phyloP scores from a whole-genome alignment of 2,888 invertebrate genomes.

The Rhagophthalmus giganteus region DNA sequence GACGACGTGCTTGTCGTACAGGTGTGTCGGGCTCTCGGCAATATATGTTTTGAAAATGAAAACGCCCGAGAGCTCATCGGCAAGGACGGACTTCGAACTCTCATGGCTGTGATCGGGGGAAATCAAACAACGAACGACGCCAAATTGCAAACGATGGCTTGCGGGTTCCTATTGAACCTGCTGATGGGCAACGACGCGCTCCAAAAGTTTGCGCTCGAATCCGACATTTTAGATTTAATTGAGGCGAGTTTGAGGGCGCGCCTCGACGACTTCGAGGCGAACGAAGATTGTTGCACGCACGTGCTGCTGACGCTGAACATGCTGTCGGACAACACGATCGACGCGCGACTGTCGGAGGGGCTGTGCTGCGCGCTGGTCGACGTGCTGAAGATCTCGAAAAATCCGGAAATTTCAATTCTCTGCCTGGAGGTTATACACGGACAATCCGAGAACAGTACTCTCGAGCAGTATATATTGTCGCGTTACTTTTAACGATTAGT shows the following conservation, averaged over 20 bases:
- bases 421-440: constrained; percentile 76
- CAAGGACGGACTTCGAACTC: constrained; percentile 44
- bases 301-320: constrained; percentile 64
- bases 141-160: constrained; percentile 60
- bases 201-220: constrained; percentile 63
- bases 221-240: constrained; percentile 59
- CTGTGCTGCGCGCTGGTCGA: constrained; percentile 59
- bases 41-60: constrained; percentile 88
- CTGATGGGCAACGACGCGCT: constrained; percentile 72
- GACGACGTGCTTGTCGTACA: constrained; percentile 65
- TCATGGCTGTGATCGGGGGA: constrained; percentile 43
- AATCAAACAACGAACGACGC: constrained; percentile 37
- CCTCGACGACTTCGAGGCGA: constrained; percentile 57
- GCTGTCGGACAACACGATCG: constrained; percentile 65
- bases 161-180: constrained; percentile 80
- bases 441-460: constrained; percentile 74
- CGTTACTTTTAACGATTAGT: background rate
- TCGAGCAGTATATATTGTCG: background rate
- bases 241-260: constrained; percentile 59
- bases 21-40: constrained; percentile 81
- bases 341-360: constrained; percentile 49
- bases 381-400: constrained; percentile 66
- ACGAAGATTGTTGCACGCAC: constrained; percentile 62
- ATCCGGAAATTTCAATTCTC: constrained; percentile 73
- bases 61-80: constrained; percentile 61